Evolutionary conservation across 1,140 invertebrate species (phyloP).

Genomic region (Diorhabda carinulata): DNA sequence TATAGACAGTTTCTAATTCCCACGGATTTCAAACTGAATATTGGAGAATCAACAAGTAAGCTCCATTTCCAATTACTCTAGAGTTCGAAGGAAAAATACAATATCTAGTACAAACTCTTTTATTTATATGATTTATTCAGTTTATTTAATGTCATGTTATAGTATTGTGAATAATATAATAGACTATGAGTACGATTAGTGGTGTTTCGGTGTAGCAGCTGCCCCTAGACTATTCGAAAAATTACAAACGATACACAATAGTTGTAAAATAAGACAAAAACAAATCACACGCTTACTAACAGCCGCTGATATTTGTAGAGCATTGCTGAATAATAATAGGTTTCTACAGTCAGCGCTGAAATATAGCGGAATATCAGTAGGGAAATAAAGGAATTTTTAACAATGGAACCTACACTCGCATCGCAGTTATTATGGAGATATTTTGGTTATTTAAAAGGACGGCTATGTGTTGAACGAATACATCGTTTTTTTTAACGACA

Average conservation of each 20-base stretch:
- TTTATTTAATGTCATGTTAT: no score
- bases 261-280: slow-evolving; percentile 1
- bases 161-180: no score
- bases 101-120: no score
- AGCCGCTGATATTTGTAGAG: neutral
- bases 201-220: no score
- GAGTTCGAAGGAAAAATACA: no score
- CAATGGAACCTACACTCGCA: neutral
- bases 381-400: slow-evolving; percentile 9
- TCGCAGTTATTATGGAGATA: neutral
- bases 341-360: neutral
- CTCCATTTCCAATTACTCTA: no score
- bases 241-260: slow-evolving; percentile 9
- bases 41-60: no score
- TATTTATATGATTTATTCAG: no score
- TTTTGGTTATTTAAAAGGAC: neutral
- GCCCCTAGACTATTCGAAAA: neutral
- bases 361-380: slow-evolving; percentile 2
- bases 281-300: slow-evolving; percentile 7
- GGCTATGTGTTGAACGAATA: neutral
- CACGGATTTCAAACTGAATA: no score
- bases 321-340: slow-evolving; percentile 7
- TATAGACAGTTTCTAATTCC: no score
- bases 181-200: no score
- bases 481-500: neutral